Base-by-base conservation (phyloP, 2,113 vertebrate genomes). In the Centropus unirufus region DNA sequence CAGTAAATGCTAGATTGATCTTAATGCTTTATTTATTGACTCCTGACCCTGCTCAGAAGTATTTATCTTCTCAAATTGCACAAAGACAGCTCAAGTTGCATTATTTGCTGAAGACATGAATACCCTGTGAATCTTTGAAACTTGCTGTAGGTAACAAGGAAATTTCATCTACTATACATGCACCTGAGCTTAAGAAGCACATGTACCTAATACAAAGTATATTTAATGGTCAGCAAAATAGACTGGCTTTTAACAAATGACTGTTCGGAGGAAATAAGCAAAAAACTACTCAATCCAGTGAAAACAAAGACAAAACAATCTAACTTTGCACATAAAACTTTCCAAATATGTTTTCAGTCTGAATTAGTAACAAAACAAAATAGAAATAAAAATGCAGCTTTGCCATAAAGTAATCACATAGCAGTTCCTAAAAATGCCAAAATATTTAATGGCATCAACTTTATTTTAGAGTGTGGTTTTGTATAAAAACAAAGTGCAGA, bases 401-500 rank as follows among this genome's bases (percentile, higher is more conserved):
- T 75, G 30, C 15, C n/a, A 16, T 68, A 34, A 78, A 62, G 47
- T 61, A 95, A 64, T 57, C 20, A 83, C 20, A 86, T 3, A 68
- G 20, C 40, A 87, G 40, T 42, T 69, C 44, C 27, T 82, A 27
- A 82, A 91, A 63, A 14, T 16, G 75, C 59, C 8, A 63, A 46
- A 74, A 61, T 12, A 63, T 23, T 78, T 68, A 49, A 77, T 8
- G 76, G 19, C 17, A 83, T 39, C 14, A n/a, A 30, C 17, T 47
- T 44, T 61, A 63, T 18, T 89, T 87, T 22, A 34, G 24, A 68
- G 16, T 5, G 14, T 3, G 3, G 1, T 6, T 19, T 63, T 44
- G 12, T 6, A 61, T 9, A 57, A 46, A 83, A 11, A 26, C 0
- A 0, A 70, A 67, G 85, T 2, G 1, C 12, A 84, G 36, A 54